These are phyloP conservation scores for Nothobranchius furzeri DNA, from an alignment of 2,113 vertebrate species.

Conservation along the genomic window DNA sequence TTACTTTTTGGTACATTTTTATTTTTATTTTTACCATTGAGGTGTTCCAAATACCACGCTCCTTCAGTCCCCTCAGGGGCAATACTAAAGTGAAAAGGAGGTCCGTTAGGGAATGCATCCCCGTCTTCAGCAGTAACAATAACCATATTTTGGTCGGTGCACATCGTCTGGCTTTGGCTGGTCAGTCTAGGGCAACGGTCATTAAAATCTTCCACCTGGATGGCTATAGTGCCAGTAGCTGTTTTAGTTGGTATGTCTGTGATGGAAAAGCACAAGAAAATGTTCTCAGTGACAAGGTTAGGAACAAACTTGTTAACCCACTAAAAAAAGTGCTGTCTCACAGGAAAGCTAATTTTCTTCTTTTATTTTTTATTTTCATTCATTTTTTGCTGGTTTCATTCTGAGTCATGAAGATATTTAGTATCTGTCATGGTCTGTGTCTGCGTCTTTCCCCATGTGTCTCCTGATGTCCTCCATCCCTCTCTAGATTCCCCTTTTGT, in stretches of 20 bases:
- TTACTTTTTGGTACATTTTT: neutral
- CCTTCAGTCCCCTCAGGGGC: conserved; percentile 78
- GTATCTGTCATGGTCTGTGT: no score
- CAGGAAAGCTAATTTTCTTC: neutral
- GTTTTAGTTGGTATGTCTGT: conserved; percentile 80
- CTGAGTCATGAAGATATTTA: no score
- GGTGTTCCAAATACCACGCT: conserved; percentile 80
- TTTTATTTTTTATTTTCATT: neutral
- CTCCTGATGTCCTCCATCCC: no score
- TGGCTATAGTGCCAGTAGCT: conserved; percentile 85
- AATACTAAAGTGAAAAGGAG: conserved; percentile 84
- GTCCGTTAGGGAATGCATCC: conserved; percentile 80
- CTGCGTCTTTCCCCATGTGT: no score
- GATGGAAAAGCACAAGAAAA: conserved; percentile 4
- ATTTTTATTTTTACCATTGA: conserved; percentile 78
- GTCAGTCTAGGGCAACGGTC: conserved; percentile 88
- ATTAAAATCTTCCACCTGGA: conserved; percentile 87
- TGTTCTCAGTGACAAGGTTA: neutral
- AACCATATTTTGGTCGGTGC: conserved; percentile 67
- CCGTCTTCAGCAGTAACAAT: conserved; percentile 82
- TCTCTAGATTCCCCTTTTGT: no score
- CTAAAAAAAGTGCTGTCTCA: neutral
- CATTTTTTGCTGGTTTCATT: no score
- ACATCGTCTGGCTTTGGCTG: conserved; percentile 70
- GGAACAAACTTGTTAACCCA: neutral